Percentiles rank a stretch among this genome's conserved stretches.
Evolutionary conservation across 2,888 invertebrate species (phyloP).

Genomic region (Electrophaes corylata): DNA sequence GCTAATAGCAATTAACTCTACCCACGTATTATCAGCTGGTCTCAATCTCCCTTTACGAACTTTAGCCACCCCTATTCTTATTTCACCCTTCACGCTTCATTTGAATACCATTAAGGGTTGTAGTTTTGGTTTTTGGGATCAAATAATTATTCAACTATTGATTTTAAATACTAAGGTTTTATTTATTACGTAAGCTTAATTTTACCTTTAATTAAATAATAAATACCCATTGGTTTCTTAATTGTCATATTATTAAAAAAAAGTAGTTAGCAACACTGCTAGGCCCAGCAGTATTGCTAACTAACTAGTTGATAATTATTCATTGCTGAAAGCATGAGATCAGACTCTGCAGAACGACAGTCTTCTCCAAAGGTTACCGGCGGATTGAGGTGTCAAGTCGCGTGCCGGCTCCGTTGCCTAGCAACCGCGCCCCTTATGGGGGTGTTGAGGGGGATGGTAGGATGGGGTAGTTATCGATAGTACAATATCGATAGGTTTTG

Average conservation of each 20-base stretch:
- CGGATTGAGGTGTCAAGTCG: conserved; percentile 35
- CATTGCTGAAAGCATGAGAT: too few relatives aligned
- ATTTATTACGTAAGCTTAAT: too few relatives aligned
- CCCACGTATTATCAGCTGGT: not conserved
- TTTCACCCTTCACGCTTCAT: not conserved
- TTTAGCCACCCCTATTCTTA: not conserved
- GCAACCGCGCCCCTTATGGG: conserved; percentile 51
- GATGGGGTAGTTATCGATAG: conserved; percentile 47
- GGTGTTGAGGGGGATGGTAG: conserved; percentile 35
- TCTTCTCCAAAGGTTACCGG: conserved; percentile 13
- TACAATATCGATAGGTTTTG: conserved; percentile 40
- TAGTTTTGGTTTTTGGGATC: too few relatives aligned
- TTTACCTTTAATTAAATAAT: too few relatives aligned
- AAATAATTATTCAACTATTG: too few relatives aligned
- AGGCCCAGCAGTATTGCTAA: too few relatives aligned
- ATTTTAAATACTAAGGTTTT: too few relatives aligned
- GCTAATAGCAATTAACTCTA: not conserved
- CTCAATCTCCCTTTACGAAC: not conserved
- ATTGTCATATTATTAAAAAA: too few relatives aligned
- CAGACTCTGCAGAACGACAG: too few relatives aligned
- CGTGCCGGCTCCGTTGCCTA: conserved; percentile 58
- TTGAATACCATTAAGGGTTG: not conserved
- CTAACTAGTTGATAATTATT: too few relatives aligned
- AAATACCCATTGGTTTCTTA: too few relatives aligned
- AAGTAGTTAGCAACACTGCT: too few relatives aligned